Conservation (phyloP, 2,888 invertebrate genomes). For the Catocala nupta region DNA sequence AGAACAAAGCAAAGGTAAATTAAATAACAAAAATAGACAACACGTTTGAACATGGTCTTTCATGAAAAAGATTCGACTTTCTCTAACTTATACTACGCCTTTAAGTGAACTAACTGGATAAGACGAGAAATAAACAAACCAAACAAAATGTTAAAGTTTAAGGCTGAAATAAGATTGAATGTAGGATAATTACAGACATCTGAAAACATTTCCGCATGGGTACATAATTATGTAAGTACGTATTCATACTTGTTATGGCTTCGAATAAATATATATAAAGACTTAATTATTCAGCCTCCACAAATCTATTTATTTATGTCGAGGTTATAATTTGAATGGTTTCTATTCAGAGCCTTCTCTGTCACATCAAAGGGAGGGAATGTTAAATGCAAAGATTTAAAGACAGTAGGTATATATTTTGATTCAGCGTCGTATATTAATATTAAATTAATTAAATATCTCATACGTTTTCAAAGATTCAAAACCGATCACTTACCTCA, state of each 20-base stretch:
- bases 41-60: constrained; percentile 63
- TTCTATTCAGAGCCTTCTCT: constrained; percentile 3
- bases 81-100: not conserved
- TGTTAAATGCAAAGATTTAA: constrained; percentile 3
- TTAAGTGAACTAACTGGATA: too few species aligned
- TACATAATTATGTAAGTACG: too few species aligned
- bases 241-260: not conserved
- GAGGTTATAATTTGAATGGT: constrained; percentile 2
- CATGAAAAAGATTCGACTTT: constrained; percentile 44
- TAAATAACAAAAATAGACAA: constrained; percentile 69
- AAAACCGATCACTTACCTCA: too few species aligned
- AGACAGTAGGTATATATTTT: constrained; percentile 9
- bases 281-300: not conserved
- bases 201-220: not conserved
- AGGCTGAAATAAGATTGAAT: too few species aligned
- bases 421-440: not conserved
- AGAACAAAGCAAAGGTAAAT: constrained; percentile 70
- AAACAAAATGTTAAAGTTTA: too few species aligned
- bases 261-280: not conserved
- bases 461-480: not conserved
- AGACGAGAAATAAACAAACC: too few species aligned
- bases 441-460: constrained; percentile 8
- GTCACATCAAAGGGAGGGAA: constrained; percentile 5
- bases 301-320: not conserved
- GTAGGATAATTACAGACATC: too few species aligned